Conservation (phyloP, 2,888 invertebrate genomes). For the Clitarchus hookeri region DNA sequence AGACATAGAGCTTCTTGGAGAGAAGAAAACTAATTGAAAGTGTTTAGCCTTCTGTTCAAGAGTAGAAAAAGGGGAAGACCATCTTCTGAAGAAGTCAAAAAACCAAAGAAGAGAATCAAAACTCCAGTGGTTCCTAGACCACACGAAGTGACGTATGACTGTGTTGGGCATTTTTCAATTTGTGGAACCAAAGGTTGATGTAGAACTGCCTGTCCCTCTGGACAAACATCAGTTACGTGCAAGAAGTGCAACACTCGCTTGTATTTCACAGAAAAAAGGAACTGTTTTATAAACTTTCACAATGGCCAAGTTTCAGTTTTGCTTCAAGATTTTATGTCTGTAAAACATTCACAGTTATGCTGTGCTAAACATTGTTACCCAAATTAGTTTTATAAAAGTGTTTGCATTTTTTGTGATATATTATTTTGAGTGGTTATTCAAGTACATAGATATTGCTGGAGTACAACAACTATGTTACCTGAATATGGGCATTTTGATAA, state of each 20-base stretch:
- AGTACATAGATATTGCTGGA: not conserved
- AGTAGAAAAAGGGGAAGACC: conserved; percentile 2
- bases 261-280: not conserved
- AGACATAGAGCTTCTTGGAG: not conserved
- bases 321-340: not conserved
- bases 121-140: not conserved
- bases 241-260: not conserved
- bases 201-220: not conserved
- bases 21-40: not conserved
- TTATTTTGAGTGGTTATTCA: not conserved
- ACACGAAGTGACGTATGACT: not conserved
- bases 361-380: not conserved
- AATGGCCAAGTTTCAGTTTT: not conserved
- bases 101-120: not conserved
- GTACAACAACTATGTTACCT: not conserved
- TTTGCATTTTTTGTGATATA: not conserved
- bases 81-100: not conserved
- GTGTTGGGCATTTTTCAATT: not conserved
- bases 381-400: not conserved
- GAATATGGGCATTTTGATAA: not conserved
- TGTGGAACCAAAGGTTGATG: not conserved
- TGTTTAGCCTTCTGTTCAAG: not conserved
- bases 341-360: not conserved
- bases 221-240: not conserved
- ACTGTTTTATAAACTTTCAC: conserved; percentile 2